Base-by-base conservation (phyloP, 92 coral and sea anemone genomes). In the Zoanthus sociatus region DNA sequence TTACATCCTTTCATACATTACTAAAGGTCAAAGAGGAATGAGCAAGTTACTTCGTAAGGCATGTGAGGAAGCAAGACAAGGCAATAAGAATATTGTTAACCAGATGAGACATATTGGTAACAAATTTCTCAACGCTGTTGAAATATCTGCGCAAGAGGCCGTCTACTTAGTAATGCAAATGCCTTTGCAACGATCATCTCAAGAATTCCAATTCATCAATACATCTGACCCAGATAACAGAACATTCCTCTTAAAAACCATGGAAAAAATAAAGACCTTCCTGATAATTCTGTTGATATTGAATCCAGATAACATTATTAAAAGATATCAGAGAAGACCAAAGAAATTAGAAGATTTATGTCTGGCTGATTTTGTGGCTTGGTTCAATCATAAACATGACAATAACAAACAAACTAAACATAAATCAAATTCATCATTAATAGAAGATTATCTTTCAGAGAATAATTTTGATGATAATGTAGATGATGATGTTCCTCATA, bases 331-430 rank as follows among this genome's bases (percentile, higher is more conserved):
- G 54, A 89, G 96, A 83, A 71, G 94, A 83, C 96, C 94, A 76
- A 88, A 83, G 51, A 47, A 88, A 46, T 71, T 87, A 48, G 89
- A 92, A 83, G 83, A 90, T 0, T 17, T 89, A 42, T 92, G 95
- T 63, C 71, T 92, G 14, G 95, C 93, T 92, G 93, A 93, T n/a
- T 93, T 93, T 93, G 96, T 71, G 83, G 90, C 92, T 32, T 93
- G 92, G 92, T 93, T 88, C 47, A 83, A 93, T 76, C 91, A 90
- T 88, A 88, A 87, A 47, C 83, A 72, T 76, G 70, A 77, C 71
- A 55, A 63, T 17, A 71, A 3, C 37, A 51, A 33, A 37, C 68
- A 87, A 30, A 33, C 63, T 2, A 84, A 83, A 44, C 69, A 61
- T 32, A 71, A 71, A 33, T 31, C 76, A 71, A 32, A 71, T 71